Conservation (phyloP, 53 echinoderm and acorn worm genomes). For the Glandiceps talaboti region DNA sequence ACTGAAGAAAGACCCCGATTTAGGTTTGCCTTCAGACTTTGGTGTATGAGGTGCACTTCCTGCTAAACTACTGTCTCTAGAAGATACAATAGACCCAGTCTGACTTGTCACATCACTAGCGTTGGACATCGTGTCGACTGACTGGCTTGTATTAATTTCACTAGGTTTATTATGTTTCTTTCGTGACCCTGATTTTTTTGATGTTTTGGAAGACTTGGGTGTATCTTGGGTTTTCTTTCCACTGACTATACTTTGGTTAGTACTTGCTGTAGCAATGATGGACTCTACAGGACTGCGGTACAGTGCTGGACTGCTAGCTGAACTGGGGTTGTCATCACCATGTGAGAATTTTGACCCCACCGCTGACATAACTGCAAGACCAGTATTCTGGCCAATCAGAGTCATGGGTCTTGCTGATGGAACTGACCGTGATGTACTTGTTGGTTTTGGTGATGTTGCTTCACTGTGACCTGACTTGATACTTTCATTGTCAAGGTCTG, state of each 20-base stretch:
- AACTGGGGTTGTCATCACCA: constrained; percentile 5
- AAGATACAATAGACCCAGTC: background rate
- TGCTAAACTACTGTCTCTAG: background rate
- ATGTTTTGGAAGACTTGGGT: constrained; percentile 7
- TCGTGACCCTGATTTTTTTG: constrained; percentile 21
- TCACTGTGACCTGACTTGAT: background rate
- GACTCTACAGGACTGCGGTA: constrained; percentile 82
- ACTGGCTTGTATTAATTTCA: background rate
- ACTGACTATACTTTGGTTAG: constrained; percentile 25
- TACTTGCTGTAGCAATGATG: constrained; percentile 49
- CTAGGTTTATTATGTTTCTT: constrained; percentile 8
- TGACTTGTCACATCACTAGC: background rate
- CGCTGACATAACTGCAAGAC: constrained; percentile 71
- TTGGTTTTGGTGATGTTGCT: constrained; percentile 3
- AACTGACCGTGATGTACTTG: constrained; percentile 25
- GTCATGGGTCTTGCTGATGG: constrained; percentile 66
- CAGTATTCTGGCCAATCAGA: constrained; percentile 80
- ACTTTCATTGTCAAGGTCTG: background rate
- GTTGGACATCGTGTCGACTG: background rate
- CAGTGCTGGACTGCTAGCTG: constrained; percentile 20
- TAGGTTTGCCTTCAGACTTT: background rate
- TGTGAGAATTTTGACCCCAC: constrained; percentile 49
- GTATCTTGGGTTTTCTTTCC: constrained; percentile 17
- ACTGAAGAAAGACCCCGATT: constrained; percentile 46
- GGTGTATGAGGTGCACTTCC: background rate